Evolutionary conservation across 2,888 invertebrate genomes (phyloP).

Genomic region (Deroplatys truncata): DNA sequence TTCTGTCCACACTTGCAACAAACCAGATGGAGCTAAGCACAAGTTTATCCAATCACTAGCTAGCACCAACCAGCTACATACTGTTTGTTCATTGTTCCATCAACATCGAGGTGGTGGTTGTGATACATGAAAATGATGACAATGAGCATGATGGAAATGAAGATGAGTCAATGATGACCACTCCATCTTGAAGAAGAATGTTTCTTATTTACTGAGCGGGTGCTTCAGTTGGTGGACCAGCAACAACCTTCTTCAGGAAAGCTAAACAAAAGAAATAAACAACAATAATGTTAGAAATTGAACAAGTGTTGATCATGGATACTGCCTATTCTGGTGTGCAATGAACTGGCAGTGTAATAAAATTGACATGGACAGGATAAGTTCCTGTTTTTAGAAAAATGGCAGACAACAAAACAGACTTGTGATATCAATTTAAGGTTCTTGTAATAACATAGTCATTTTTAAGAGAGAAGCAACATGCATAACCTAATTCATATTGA

Average conservation of each 20-base stretch:
- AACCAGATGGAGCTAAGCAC: neutral
- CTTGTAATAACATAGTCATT: no score
- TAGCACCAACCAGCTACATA: neutral
- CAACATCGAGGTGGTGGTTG: neutral
- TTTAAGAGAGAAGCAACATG: neutral
- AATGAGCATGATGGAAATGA: neutral
- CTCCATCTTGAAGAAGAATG: neutral
- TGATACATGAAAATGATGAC: neutral
- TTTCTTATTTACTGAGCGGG: neutral
- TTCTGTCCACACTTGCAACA: slow-evolving; percentile 18
- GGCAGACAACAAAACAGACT: no score
- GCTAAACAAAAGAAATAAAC: slow-evolving; percentile 50
- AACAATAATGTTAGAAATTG: slow-evolving; percentile 41
- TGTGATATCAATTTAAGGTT: no score
- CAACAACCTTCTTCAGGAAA: slow-evolving; percentile 78
- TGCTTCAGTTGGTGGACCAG: slow-evolving; percentile 37
- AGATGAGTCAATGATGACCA: neutral
- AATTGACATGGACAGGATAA: neutral
- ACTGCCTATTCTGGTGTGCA: neutral
- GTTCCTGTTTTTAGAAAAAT: no score
- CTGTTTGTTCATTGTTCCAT: neutral
- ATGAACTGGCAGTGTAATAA: neutral
- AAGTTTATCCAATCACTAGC: neutral
- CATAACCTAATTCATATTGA: neutral
- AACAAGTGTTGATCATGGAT: slow-evolving; percentile 29